These are phyloP conservation scores for Gonioctena quinquepunctata DNA, from an alignment of 1,140 invertebrate species.

Conservation along the genomic window DNA sequence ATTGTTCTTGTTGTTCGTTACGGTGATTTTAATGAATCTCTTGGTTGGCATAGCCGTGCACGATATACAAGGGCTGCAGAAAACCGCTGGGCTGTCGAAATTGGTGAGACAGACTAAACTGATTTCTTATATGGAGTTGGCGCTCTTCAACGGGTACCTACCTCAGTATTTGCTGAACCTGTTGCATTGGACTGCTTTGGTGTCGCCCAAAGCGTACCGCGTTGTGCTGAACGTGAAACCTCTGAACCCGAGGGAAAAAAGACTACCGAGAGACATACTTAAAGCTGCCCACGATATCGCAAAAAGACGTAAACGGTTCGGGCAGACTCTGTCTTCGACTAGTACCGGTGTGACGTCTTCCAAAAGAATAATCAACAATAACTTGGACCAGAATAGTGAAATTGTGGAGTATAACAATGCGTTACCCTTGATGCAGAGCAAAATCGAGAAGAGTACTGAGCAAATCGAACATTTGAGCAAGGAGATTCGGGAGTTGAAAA, in stretches of 20 bases:
- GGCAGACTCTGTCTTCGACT: slow-evolving; percentile 66
- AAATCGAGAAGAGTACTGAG: slow-evolving; percentile 66
- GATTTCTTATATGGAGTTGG: slow-evolving; percentile 74
- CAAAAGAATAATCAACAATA: slow-evolving; percentile 67
- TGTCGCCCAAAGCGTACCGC: slow-evolving; percentile 75
- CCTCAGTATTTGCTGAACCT: slow-evolving; percentile 73
- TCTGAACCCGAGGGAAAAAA: slow-evolving; percentile 77
- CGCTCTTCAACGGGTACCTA: slow-evolving; percentile 70
- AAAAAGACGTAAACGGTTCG: slow-evolving; percentile 69
- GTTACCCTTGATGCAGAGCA: slow-evolving; percentile 62
- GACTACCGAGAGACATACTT: slow-evolving; percentile 74
- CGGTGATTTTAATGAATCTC: slow-evolving; percentile 81
- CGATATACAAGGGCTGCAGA: slow-evolving; percentile 77
- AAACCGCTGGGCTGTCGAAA: slow-evolving; percentile 75
- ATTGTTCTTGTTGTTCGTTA: slow-evolving; percentile 75
- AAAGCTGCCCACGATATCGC: slow-evolving; percentile 75
- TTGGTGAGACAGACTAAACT: slow-evolving; percentile 77
- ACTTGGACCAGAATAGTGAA: slow-evolving; percentile 58
- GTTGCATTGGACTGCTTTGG: slow-evolving; percentile 72
- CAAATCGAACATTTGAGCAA: slow-evolving; percentile 63
- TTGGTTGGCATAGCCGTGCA: slow-evolving; percentile 80
- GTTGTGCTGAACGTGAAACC: slow-evolving; percentile 79
- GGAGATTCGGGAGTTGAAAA: slow-evolving; percentile 67
- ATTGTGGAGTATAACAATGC: slow-evolving; percentile 57
- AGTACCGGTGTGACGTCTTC: slow-evolving; percentile 59